Conservation (phyloP, 2,797 vertebrate species). For the Labeo calbasu region DNA sequence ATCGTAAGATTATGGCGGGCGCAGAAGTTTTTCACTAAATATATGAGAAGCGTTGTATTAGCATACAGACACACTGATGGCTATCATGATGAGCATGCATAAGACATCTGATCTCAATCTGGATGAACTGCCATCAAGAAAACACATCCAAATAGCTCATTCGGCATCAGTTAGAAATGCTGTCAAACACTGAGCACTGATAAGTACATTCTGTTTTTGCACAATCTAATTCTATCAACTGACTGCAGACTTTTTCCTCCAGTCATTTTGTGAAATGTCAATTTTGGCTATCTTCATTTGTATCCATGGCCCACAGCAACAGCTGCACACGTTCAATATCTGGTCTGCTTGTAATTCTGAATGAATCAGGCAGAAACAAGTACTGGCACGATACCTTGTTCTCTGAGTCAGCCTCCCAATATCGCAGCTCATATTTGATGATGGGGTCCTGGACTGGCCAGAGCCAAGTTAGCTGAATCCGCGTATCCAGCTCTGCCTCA, state of each 20-base stretch:
- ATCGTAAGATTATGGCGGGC: background rate
- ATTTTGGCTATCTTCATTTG: constrained; percentile 40
- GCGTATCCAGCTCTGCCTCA: constrained; percentile 90
- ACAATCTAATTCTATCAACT: constrained; percentile 38
- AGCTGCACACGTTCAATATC: constrained; percentile 36
- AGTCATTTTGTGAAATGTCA: constrained; percentile 43
- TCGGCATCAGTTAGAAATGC: background rate
- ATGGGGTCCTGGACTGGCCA: constrained; percentile 89
- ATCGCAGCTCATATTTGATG: constrained; percentile 85
- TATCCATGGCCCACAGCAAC: constrained; percentile 35
- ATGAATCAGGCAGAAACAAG: constrained; percentile 16
- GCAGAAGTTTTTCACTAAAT: background rate
- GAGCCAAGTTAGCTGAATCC: constrained; percentile 89
- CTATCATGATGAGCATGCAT: constrained; percentile 20
- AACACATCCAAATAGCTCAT: constrained; percentile 9
- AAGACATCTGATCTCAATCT: constrained; percentile 37
- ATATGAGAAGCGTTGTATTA: background rate
- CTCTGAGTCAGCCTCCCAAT: constrained; percentile 86
- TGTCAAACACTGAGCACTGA: constrained; percentile 24
- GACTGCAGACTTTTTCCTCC: constrained; percentile 29
- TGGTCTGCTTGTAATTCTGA: constrained; percentile 26
- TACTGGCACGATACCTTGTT: constrained; percentile 77
- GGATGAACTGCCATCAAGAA: constrained; percentile 22
- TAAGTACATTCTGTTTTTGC: constrained; percentile 33
- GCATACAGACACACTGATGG: background rate